Conservation (phyloP, 2,797 vertebrate species). For the Steatocranus sp. region DNA sequence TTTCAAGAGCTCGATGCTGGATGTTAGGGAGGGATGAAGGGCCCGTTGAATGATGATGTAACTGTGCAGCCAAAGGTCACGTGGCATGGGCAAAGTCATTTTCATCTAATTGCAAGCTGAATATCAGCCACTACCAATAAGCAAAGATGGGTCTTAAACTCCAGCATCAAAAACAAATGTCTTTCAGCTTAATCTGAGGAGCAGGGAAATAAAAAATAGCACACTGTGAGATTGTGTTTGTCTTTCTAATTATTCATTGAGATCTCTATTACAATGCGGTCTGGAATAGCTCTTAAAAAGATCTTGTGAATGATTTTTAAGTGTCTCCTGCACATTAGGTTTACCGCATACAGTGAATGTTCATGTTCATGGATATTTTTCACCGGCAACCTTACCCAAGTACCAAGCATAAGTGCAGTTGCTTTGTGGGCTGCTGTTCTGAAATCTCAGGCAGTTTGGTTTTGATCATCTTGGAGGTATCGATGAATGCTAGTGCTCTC, state of each 20-base stretch:
- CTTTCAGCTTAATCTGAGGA: conserved; percentile 28
- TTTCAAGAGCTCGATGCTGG: not conserved
- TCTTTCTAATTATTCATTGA: not conserved
- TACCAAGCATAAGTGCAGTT: not conserved
- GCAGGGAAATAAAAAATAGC: conserved; percentile 49
- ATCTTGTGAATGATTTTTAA: not conserved
- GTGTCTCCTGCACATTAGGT: not conserved
- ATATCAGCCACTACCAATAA: not conserved
- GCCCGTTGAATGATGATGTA: conserved; percentile 26
- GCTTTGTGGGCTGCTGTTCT: not conserved
- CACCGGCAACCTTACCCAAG: not conserved
- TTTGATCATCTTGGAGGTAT: not conserved
- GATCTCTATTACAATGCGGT: not conserved
- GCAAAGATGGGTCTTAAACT: not conserved
- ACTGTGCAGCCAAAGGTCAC: conserved; percentile 26
- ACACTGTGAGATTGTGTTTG: not conserved
- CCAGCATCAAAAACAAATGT: conserved; percentile 12
- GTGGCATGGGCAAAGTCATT: conserved; percentile 5
- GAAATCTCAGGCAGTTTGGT: not conserved
- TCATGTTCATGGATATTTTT: not conserved
- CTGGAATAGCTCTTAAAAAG: not conserved
- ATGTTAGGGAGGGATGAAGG: not conserved
- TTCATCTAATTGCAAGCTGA: conserved; percentile 25
- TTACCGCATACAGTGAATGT: not conserved
- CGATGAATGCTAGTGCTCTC: not conserved